Evolutionary conservation across 2,113 vertebrate genomes (phyloP).

Genomic region (Gobio gobio): DNA sequence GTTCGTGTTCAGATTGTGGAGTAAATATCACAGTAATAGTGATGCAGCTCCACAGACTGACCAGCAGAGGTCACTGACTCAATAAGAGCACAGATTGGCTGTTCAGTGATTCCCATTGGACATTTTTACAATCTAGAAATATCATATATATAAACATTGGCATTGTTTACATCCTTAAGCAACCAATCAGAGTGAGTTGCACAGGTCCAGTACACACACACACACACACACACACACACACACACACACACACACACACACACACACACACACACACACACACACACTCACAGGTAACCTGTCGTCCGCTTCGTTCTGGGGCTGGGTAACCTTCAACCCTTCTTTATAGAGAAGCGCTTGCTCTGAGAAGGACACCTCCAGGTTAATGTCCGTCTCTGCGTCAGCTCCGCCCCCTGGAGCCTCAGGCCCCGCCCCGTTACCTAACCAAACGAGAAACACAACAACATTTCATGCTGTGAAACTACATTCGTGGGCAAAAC

Average conservation of each 20-base stretch:
- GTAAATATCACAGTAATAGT: neutral
- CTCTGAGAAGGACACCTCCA: constrained; percentile 93
- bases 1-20: neutral
- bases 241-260: constrained; percentile 65
- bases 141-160: neutral
- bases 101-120: neutral
- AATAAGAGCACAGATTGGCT: neutral
- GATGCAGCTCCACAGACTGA: neutral
- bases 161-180: constrained; percentile 25
- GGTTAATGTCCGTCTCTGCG: constrained; percentile 84
- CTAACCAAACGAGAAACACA: constrained; percentile 40
- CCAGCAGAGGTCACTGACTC: constrained; percentile 43
- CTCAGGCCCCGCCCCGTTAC: constrained; percentile 35
- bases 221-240: constrained; percentile 56
- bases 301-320: constrained; percentile 76
- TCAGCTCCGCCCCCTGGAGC: constrained; percentile 53
- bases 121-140: neutral
- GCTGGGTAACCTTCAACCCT: constrained; percentile 65
- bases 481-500: neutral
- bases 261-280: neutral
- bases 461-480: neutral
- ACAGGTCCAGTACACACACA: neutral
- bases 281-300: constrained; percentile 81
- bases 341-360: constrained; percentile 88
- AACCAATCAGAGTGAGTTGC: constrained; percentile 26